Percentiles rank a stretch among this genome's conserved stretches.
These are phyloP conservation scores for Myiothlypis coronata DNA, from an alignment of 2,797 vertebrate genomes.

Conservation along the genomic window DNA sequence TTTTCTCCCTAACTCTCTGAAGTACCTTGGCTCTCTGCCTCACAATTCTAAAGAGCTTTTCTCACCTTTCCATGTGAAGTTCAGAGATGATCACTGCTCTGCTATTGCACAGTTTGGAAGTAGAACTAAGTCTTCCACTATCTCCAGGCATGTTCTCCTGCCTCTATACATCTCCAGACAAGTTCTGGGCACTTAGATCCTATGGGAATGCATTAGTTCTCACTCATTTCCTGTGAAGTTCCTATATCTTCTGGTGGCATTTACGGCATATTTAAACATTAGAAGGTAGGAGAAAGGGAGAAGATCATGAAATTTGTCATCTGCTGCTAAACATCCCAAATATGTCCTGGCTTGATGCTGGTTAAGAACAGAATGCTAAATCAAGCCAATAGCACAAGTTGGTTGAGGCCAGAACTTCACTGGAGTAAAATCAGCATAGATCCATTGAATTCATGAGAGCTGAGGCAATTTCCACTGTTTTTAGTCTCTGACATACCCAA, in stretches of 20 bases:
- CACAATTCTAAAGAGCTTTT: neutral
- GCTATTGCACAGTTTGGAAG: neutral
- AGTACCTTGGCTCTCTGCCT: neutral
- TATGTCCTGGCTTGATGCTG: neutral
- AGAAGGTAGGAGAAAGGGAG: neutral
- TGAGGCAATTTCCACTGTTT: neutral
- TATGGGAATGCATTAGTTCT: neutral
- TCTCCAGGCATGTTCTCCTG: neutral
- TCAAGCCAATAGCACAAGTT: neutral
- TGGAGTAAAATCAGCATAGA: neutral
- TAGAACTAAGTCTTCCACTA: neutral
- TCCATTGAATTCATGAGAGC: neutral
- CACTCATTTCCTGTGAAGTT: neutral
- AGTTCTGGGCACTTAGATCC: neutral
- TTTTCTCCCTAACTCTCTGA: neutral
- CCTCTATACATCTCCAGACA: neutral
- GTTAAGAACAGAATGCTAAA: neutral
- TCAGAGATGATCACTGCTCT: neutral
- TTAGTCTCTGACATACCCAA: neutral
- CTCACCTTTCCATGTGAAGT: neutral
- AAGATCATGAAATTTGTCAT: neutral
- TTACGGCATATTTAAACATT: neutral
- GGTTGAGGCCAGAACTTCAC: neutral
- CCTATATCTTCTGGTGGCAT: neutral
- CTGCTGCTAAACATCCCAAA: neutral